Base-by-base conservation (phyloP, 2,797 vertebrate species). In the Austrolebias charrua region DNA sequence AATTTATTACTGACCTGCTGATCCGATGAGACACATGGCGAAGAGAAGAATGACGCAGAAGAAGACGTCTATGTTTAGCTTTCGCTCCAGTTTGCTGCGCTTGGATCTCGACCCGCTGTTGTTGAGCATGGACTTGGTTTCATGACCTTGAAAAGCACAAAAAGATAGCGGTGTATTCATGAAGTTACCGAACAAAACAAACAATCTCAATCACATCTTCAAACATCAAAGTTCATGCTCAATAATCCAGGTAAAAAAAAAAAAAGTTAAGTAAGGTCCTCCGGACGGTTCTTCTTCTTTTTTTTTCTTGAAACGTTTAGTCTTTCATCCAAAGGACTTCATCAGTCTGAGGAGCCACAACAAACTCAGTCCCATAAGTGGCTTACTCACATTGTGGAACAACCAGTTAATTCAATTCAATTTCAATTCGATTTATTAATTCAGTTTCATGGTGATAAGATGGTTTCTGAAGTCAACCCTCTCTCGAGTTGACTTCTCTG, bases 111-210 rank as follows among this genome's bases (percentile, higher is more conserved):
- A 89, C 2, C 94, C 94, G 0, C 76, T 93, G 83, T 95, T 96
- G 90, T 98, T 98, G 18, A 99, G 87, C 96, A 98, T 96, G 72
- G 96, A 94, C 88, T 98, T 98, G 1, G 95, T 95, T 79, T 98
- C 96, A 8, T 94, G 95, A 60, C 97, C 97, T 99, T 73, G 3
- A 24, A 85, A 75, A n/a, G 13, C 47, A 15, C 33, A 28, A 76
- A 50, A 5, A 87, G 69, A 74, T 66, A 44, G 69, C 42, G 8
- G 10, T 68, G 40, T 31, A 61, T 58, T 60, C 4, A 65, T 42
- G 28, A 19, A 33, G 31, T 33, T 33, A 9, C 6, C 2, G 6
- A 33, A 42, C 20, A 66, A 66, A 71, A 9, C n/a, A n/a, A n/a
- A n/a, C 24, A 24, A 24, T 24, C 24, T 24, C 31, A 24, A 35